Percentiles rank a stretch among this genome's conserved stretches.
Evolutionary conservation across 2,888 invertebrate genomes (phyloP).

Genomic region (Endotricha flammealis): DNA sequence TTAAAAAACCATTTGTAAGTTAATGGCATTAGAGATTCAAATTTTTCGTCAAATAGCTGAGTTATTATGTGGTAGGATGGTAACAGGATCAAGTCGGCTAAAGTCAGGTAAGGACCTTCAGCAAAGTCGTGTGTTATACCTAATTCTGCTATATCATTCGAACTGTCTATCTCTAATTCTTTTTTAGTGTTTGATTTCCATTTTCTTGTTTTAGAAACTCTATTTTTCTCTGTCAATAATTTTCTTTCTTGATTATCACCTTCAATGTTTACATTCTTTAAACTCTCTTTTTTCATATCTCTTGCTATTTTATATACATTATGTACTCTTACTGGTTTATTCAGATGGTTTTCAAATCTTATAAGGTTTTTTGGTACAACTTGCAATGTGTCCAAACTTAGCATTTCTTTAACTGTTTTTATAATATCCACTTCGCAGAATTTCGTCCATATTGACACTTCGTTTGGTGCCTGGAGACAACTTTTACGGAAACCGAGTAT

Average conservation of each 20-base stretch:
- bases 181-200: constrained; percentile 65
- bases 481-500: constrained; percentile 88
- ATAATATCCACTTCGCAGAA: constrained; percentile 93
- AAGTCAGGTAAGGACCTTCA: constrained; percentile 88
- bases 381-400: constrained; percentile 28
- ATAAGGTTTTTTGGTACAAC: constrained; percentile 83
- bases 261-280: constrained; percentile 26
- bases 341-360: constrained; percentile 90
- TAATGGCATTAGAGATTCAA: constrained; percentile 76
- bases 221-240: constrained; percentile 26
- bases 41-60: constrained; percentile 49
- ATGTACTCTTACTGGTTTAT: constrained; percentile 89
- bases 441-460: constrained; percentile 92
- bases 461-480: constrained; percentile 89
- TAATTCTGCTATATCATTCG: constrained; percentile 68
- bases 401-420: constrained; percentile 71
- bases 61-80: constrained; percentile 82
- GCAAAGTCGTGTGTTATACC: constrained; percentile 85
- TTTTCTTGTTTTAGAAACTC: constrained; percentile 60
- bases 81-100: constrained; percentile 90
- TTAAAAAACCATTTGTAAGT: constrained; percentile 81
- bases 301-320: constrained; percentile 88
- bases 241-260: constrained; percentile 23
- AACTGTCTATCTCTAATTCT: constrained; percentile 54
- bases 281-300: constrained; percentile 61